Evolutionary conservation across 2,113 vertebrate genomes (phyloP), one percentile per base, ranked within the genome.

Genomic region (Podarcis muralis): DNA sequence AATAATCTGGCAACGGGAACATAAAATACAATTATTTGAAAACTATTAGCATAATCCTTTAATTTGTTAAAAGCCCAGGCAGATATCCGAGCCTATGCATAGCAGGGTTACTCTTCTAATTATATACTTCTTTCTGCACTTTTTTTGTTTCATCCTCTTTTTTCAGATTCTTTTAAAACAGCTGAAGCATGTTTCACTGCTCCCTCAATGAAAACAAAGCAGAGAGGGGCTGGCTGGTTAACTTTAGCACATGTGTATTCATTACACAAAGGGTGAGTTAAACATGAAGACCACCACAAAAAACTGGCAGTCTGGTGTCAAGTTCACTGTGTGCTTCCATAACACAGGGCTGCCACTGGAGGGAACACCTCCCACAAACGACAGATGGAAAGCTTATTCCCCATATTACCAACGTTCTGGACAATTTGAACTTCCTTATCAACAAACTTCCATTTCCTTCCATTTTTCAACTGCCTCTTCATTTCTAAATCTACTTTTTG

Each of bases 11-110:
- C 74, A 88, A 84, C 23, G 71, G 40, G 86, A n/a, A 82, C 11
- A 5, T 74, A 5, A 78, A 87, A 4, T 59, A 89, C 65, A 92
- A 22, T 35, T 68, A 81, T 57, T 71, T 71, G 65, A 78, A 88
- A 88, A 48, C 32, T 43, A 22, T 35, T 22, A 43, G 59, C 11
- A 77, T 9, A 76, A 48, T 20, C 72, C 15, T 76, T 62, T 35
- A 76, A 40, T 5, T 78, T 66, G 32, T 30, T 76, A 85, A 16
- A 62, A 35, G 22, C 9, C 18, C 43, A 30, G 8, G 18, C 7
- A 53, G 48, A 32, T 57, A 32, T 35, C 8, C 9, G 1, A 53
- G 43, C 43, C 68, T 53, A n/a, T 71, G 23, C 25, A 84, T 25
- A 27, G 20, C 12, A 86, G 32, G 6, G n/a, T 40, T 23, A 81